Base-by-base conservation (phyloP, 1,140 invertebrate genomes). In the Bathynomus jamesi region DNA sequence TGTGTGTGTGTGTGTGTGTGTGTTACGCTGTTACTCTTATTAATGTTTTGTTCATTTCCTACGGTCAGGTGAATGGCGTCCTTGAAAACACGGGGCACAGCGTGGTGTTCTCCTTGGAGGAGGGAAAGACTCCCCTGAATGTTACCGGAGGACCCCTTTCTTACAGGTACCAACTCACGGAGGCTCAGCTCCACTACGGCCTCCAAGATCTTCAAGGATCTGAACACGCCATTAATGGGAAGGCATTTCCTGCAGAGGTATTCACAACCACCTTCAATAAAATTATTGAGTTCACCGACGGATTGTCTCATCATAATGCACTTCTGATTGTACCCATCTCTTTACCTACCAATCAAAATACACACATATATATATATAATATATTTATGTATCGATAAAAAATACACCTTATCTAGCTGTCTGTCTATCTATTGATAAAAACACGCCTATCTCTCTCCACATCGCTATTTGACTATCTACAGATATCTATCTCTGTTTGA, bases 111-210 rank as follows among this genome's bases (percentile, higher is more conserved):
- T 79, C 78, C 3, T 72, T 79, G 28, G 81, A 81, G 30, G 61
- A 69, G 8, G 89, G 91, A 77, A 73, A 76, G 66, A 78, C 78
- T 17, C 90, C 90, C 73, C 89, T 95, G 24, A 95, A 95, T 83
- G 95, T 98, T 77, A 93, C 91, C n/a, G 93, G 94, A 11, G 96
- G 96, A 0, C 96, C 96, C 0, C 85, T 97, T 13, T 94, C 94
- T 13, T 99, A 99, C 83, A 87, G 90, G 24, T 99, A 97, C 84
- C 91, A 94, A 82, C 93, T 95, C 78, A 91, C 95, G 79, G 93
- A 96, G 81, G 92, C 98, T 78, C 94, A 95, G 82, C 92, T 97
- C 79, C 95, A 97, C 82, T 97, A 95, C 81, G 94, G 94, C 27
- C 86, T 88, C 66, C 89, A 91, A 61, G 91, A 95, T 79, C 88